These are phyloP conservation scores for Malurus alboscapulatus DNA, from an alignment of 2,113 vertebrate genomes.

Conservation along the genomic window DNA sequence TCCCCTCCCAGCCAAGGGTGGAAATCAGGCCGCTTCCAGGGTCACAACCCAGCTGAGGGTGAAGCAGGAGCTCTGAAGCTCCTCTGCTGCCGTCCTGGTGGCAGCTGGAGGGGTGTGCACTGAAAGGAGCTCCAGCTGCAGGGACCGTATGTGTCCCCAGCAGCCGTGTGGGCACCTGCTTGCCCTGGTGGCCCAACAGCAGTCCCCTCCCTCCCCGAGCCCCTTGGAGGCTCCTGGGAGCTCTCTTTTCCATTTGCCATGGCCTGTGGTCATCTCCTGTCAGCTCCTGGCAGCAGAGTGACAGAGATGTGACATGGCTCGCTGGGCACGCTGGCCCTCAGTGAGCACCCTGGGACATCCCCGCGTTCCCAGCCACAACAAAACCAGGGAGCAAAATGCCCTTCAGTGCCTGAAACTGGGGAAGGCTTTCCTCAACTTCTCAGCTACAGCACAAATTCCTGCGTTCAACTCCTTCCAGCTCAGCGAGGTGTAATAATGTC, in stretches of 20 bases:
- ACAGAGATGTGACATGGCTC: background rate
- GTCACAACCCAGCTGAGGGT: background rate
- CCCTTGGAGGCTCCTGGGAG: background rate
- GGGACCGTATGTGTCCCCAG: rapidly evolving
- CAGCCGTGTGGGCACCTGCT: background rate
- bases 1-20: background rate
- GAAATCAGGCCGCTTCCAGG: background rate
- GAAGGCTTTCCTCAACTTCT: background rate
- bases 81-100: background rate
- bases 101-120: background rate
- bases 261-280: background rate
- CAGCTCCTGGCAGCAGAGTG: background rate
- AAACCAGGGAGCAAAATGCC: background rate
- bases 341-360: background rate
- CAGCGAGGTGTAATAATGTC: background rate
- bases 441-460: background rate
- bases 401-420: background rate
- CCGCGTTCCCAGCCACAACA: background rate
- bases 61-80: background rate
- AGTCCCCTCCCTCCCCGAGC: background rate
- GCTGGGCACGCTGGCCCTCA: background rate
- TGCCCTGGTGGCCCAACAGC: background rate
- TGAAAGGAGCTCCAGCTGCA: background rate
- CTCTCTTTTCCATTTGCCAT: background rate
- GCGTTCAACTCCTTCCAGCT: background rate